phyloP scores from a whole-genome alignment of 2,888 invertebrate species.

The Holacanthella duospinosa region DNA sequence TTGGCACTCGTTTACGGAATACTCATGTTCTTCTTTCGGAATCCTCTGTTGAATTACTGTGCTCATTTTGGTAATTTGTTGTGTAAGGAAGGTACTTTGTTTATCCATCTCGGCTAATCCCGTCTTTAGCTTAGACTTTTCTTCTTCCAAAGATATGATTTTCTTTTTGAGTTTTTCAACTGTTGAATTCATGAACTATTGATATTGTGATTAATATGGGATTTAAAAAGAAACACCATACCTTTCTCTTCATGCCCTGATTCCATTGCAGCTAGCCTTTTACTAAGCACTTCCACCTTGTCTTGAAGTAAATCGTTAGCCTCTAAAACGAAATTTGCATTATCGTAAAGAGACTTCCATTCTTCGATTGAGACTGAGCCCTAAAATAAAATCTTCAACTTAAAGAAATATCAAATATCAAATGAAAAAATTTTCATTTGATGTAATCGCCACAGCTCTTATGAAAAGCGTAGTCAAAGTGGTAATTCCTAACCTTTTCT shows the following conservation, averaged over 20 bases:
- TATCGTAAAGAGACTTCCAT: conserved; percentile 30
- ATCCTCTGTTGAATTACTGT: conserved; percentile 24
- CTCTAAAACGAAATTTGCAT: conserved; percentile 32
- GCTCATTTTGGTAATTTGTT: conserved; percentile 25
- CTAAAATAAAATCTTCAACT: conserved; percentile 11
- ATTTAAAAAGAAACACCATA: conserved; percentile 7
- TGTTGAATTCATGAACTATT: conserved; percentile 4
- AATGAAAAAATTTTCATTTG: background rate
- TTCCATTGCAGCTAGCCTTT: conserved; percentile 18
- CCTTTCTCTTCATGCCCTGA: conserved; percentile 26
- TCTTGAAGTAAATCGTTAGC: conserved; percentile 34
- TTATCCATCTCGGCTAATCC: conserved; percentile 20
- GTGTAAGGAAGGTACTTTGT: conserved; percentile 22
- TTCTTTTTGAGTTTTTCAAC: conserved; percentile 17
- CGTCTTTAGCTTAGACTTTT: conserved; percentile 15
- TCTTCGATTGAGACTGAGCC: conserved; percentile 31
- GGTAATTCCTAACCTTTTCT: conserved; percentile 28
- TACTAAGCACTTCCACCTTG: conserved; percentile 20
- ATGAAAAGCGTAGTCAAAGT: too few relatives aligned
- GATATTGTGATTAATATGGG: background rate
- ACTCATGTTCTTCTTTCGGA: conserved; percentile 31
- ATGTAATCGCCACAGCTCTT: too few relatives aligned
- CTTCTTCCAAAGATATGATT: conserved; percentile 25
- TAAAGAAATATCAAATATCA: background rate
- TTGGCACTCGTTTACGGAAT: conserved; percentile 28